Evolutionary conservation across 2,113 vertebrate species (phyloP).

Genomic region (Propithecus coquereli): DNA sequence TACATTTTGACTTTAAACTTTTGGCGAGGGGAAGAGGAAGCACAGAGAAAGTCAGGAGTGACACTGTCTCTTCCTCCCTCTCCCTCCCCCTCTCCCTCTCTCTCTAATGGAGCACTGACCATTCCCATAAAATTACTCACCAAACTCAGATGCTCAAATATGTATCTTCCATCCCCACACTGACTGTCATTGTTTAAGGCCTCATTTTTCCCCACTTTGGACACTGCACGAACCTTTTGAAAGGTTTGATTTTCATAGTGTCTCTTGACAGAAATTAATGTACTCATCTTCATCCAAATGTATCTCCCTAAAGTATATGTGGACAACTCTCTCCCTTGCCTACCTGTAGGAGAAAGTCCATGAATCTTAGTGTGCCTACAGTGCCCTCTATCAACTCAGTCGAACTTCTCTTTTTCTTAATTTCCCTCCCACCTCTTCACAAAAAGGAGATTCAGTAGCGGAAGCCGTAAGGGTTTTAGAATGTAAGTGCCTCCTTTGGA

Average conservation of each 20-base stretch:
- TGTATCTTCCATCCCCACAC: not conserved
- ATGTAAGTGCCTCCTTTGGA: not conserved
- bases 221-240: not conserved
- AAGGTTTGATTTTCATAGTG: not conserved
- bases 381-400: not conserved
- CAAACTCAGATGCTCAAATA: not conserved
- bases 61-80: not conserved
- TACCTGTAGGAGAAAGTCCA: not conserved
- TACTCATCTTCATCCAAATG: not conserved
- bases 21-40: not conserved
- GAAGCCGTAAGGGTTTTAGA: not conserved
- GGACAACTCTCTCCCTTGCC: not conserved
- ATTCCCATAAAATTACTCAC: not conserved
- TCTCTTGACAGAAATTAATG: not conserved
- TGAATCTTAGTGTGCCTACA: not conserved
- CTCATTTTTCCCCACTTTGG: not conserved
- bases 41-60: not conserved
- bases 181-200: not conserved
- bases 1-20: not conserved
- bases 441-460: not conserved
- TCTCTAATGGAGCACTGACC: not conserved
- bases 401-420: not conserved
- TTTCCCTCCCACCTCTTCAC: not conserved
- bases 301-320: not conserved
- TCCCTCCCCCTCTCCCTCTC: not conserved